Percentiles rank a stretch among this genome's conserved stretches.
Conservation (phyloP, 2,113 vertebrate species). For the Eptesicus fuscus region DNA sequence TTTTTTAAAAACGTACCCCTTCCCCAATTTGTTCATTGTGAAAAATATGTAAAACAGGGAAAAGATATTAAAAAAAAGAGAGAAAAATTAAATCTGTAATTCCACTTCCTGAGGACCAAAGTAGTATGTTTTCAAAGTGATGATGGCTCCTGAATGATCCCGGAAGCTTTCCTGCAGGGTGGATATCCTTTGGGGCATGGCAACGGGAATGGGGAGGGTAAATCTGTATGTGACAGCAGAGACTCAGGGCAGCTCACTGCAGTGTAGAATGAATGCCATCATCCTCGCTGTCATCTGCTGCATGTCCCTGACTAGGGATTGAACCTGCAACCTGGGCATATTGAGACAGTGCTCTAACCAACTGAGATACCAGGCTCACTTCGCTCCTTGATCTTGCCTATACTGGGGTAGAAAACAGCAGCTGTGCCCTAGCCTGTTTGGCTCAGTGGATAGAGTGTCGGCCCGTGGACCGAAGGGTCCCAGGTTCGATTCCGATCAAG, state of each 20-base stretch:
- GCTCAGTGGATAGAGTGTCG: too few relatives aligned
- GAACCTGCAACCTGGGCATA: too few relatives aligned
- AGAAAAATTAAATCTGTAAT: background rate
- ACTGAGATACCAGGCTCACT: background rate
- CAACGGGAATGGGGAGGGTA: fast-evolving
- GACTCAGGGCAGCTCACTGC: background rate
- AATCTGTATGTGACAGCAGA: background rate
- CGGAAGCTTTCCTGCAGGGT: background rate
- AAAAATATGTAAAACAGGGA: background rate
- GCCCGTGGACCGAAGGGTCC: too few relatives aligned
- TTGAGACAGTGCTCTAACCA: background rate
- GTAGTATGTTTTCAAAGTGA: background rate
- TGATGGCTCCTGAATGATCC: background rate
- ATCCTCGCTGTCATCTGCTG: background rate
- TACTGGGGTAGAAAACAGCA: background rate
- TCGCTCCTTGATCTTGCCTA: background rate
- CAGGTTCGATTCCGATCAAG: too few relatives aligned
- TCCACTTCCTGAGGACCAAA: background rate
- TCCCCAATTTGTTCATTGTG: background rate
- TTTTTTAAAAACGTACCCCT: background rate
- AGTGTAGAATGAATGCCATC: background rate
- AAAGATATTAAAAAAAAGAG: background rate
- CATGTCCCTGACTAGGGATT: too few relatives aligned
- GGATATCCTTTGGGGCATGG: background rate
- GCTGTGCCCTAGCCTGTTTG: background rate